Evolutionary conservation across 2,888 invertebrate genomes (phyloP), one percentile per base, ranked within the genome.

Genomic region (Callyntrura sp.): DNA sequence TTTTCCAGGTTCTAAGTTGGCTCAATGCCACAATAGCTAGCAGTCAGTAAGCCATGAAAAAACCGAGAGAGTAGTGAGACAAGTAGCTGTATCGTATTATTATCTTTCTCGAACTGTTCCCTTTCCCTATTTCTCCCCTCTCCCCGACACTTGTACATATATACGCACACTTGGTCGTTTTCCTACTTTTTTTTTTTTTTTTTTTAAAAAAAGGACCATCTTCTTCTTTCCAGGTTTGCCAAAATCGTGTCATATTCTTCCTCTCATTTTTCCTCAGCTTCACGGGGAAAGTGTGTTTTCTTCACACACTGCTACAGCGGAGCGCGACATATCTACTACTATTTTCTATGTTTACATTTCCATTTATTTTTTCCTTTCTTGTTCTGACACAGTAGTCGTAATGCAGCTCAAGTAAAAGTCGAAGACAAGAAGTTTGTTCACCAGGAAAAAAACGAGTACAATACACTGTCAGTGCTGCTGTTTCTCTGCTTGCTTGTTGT

Each of bases 181-280:
- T 35, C 23, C 20, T 62, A 6, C 25, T 20, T 60, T 60, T 8
- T 60, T 45, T 62, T 62, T 78, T 28, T 20, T 60, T 60, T 8
- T 60, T 45, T 62, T 62, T 78, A n/a, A 8, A 78, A 62, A 81
- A 82, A 82, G 82, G 82, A 82, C 62, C 43, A 65, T 62, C 62
- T 82, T 82, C 82, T 23, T 78, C 14, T 9, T 82, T 65, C 82
- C 65, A 43, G 62, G 82, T 82, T 82, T 65, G 62, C 82, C 82
- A 82, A 82, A 82, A 48, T 65, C 48, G 62, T 82, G 82, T 65
- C 65, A 82, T 82, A 82, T 82, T 65, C 62, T 82, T 65, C 82
- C 82, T 55, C 51, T 78, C 25, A 51, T 62, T 81, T 17, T 28
- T 78, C 43, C 35, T 45, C 12, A 35, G 35, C 35, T 35, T 35